These are phyloP conservation scores for Leucosticte australis DNA, from an alignment of 2,113 vertebrate species.

Conservation along the genomic window DNA sequence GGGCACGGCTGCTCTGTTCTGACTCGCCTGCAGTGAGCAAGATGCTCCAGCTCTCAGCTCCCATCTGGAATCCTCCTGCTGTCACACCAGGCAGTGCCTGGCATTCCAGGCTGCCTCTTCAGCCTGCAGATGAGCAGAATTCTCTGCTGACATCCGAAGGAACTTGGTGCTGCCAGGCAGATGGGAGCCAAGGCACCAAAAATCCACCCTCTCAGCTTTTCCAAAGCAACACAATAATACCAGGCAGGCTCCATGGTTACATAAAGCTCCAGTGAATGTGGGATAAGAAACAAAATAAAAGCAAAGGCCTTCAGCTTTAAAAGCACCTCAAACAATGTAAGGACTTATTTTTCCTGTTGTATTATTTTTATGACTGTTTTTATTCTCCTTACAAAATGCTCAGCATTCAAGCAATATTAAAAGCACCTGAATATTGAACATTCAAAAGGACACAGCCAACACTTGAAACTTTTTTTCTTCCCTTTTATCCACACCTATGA, in stretches of 20 bases:
- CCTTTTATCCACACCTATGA: background rate
- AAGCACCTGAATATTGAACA: conserved; percentile 14
- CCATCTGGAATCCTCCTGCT: background rate
- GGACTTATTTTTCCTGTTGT: background rate
- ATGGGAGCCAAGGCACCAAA: background rate
- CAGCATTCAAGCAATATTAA: background rate
- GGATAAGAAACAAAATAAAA: background rate
- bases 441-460: background rate
- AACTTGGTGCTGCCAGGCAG: background rate
- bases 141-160: background rate
- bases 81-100: background rate
- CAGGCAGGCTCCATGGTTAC: background rate
- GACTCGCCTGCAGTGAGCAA: conserved; percentile 73
- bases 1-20: conserved; percentile 75
- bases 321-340: background rate
- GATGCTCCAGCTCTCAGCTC: conserved; percentile 28
- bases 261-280: background rate
- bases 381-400: background rate
- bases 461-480: background rate
- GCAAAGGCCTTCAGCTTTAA: background rate
- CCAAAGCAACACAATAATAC: background rate
- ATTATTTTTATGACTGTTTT: conserved; percentile 12
- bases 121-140: background rate
- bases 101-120: background rate
- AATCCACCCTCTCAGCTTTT: background rate